Evolutionary conservation across 1,140 invertebrate genomes (phyloP).

Genomic region (Acromyrmex echinatior): DNA sequence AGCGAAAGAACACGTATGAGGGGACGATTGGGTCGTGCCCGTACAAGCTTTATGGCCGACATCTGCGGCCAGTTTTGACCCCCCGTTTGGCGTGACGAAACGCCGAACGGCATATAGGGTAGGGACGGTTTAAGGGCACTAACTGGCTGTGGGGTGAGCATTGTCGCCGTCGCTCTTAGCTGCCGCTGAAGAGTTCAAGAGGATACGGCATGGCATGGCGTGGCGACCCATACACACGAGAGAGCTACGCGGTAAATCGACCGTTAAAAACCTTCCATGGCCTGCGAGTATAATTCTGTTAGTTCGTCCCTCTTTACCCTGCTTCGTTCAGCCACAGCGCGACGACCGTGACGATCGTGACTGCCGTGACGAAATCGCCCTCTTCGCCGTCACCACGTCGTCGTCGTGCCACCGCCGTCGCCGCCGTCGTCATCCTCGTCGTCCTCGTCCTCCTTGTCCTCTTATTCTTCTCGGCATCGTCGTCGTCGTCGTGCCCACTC

Average conservation of each 20-base stretch:
- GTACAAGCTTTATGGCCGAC: slow-evolving; percentile 81
- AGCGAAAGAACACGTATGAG: slow-evolving; percentile 43
- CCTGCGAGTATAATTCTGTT: slow-evolving; percentile 84
- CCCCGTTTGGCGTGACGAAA: slow-evolving; percentile 83
- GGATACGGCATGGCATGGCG: slow-evolving; percentile 27
- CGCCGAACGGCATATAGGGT: slow-evolving; percentile 74
- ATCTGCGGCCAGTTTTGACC: slow-evolving; percentile 86
- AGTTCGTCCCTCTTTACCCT: slow-evolving; percentile 63
- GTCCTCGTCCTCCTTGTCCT: neutral
- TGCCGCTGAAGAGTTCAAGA: slow-evolving; percentile 40
- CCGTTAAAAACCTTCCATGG: slow-evolving; percentile 85
- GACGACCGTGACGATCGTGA: slow-evolving; percentile 68
- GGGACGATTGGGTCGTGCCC: slow-evolving; percentile 59
- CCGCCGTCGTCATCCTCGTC: neutral
- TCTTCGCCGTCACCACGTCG: slow-evolving; percentile 57
- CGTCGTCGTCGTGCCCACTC: neutral
- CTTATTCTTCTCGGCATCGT: slow-evolving; percentile 16
- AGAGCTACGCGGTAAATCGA: slow-evolving; percentile 82
- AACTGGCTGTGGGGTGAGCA: slow-evolving; percentile 76
- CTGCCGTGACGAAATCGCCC: slow-evolving; percentile 72
- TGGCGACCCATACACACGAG: slow-evolving; percentile 22
- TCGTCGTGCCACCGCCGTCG: neutral
- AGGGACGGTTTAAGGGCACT: slow-evolving; percentile 76
- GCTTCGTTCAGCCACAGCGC: slow-evolving; percentile 48
- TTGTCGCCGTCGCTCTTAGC: slow-evolving; percentile 55